These are phyloP conservation scores for Malurus elegans DNA, from an alignment of 2,113 vertebrate species.

Conservation along the genomic window DNA sequence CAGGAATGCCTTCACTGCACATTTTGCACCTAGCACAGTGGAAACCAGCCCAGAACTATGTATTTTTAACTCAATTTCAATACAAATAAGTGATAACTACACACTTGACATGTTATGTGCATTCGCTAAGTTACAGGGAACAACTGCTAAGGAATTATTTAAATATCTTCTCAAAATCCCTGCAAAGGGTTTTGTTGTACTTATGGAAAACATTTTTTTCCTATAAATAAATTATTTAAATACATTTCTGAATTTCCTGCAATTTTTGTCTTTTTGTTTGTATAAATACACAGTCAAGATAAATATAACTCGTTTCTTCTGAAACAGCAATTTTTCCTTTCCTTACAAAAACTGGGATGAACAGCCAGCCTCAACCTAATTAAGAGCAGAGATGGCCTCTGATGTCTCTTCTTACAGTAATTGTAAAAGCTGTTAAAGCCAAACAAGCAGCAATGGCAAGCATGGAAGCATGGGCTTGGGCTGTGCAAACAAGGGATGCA, in stretches of 20 bases:
- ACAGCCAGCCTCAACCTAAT: not conserved
- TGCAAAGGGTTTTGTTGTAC: not conserved
- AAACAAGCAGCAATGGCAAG: not conserved
- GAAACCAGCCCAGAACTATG: not conserved
- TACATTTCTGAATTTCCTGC: not conserved
- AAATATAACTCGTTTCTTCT: not conserved
- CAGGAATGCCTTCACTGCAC: not conserved
- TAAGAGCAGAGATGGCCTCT: not conserved
- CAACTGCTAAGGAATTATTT: not conserved
- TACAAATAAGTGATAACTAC: not conserved
- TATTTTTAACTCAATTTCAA: not conserved
- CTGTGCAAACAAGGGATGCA: slow-evolving; percentile 21
- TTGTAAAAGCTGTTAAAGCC: slow-evolving; percentile 14
- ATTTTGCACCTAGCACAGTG: not conserved
- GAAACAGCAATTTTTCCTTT: slow-evolving; percentile 3
- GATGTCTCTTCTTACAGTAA: not conserved
- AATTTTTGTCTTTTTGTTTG: not conserved
- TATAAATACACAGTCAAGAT: not conserved
- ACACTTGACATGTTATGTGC: not conserved
- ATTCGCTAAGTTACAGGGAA: not conserved
- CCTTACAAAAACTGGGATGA: not conserved
- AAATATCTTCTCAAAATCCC: not conserved
- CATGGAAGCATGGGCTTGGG: not conserved
- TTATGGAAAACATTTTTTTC: not conserved
- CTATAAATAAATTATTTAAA: not conserved